These are phyloP conservation scores for Lucinisca nassula DNA, from an alignment of 2,888 invertebrate species.

Conservation along the genomic window DNA sequence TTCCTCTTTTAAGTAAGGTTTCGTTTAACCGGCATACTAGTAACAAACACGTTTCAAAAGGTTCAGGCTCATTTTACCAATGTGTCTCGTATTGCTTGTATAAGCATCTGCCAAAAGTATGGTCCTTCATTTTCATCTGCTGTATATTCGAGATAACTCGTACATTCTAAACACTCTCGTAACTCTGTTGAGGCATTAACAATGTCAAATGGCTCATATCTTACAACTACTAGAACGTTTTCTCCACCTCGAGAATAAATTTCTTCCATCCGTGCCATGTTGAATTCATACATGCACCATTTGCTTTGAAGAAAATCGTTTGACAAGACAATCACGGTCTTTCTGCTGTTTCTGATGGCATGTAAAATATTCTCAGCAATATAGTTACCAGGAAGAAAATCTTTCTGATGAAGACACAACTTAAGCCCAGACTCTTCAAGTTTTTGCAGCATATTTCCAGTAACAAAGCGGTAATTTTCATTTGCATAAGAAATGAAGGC, in stretches of 20 bases:
- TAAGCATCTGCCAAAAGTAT: background rate
- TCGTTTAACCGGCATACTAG: too few species aligned
- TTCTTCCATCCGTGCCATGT: conserved; percentile 72
- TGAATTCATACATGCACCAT: conserved; percentile 76
- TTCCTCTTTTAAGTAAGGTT: too few species aligned
- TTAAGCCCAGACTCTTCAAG: conserved; percentile 43
- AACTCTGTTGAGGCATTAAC: conserved; percentile 33
- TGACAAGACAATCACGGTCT: conserved; percentile 71
- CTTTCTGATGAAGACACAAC: conserved; percentile 71
- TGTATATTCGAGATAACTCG: background rate
- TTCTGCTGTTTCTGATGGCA: conserved; percentile 71
- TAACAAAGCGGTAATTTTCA: conserved; percentile 37
- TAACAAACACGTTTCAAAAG: too few species aligned
- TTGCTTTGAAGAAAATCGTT: conserved; percentile 65
- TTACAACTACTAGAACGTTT: conserved; percentile 29
- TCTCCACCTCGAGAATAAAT: conserved; percentile 44
- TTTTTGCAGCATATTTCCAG: conserved; percentile 19
- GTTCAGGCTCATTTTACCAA: too few species aligned
- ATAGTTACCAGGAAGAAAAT: conserved; percentile 71
- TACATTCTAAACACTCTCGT: conserved; percentile 28
- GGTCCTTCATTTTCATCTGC: background rate
- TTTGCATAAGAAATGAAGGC: conserved; percentile 58
- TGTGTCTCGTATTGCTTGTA: background rate
- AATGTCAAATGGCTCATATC: conserved; percentile 18
- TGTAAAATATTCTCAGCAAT: conserved; percentile 71